Conservation (phyloP, 2,113 vertebrate genomes). For the Spilogale gracilis region DNA sequence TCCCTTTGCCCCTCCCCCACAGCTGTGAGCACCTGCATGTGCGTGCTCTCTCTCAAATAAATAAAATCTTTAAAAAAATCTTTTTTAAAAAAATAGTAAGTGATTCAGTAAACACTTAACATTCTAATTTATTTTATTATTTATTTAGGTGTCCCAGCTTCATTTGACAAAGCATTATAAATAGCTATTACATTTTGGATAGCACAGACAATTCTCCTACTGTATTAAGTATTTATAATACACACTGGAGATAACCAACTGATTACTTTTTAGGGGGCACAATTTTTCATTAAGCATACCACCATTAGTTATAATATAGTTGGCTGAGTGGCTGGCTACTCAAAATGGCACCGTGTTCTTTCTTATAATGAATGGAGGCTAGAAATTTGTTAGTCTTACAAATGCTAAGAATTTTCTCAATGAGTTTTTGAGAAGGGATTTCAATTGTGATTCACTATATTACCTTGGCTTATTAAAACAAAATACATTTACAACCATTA, state of each 20-base stretch:
- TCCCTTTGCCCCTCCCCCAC: neutral
- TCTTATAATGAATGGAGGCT: neutral
- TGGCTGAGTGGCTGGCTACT: neutral
- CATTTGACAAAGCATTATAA: slow-evolving; percentile 33
- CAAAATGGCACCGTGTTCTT: neutral
- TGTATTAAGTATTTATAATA: slow-evolving; percentile 36
- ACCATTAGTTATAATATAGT: neutral
- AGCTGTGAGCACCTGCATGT: neutral
- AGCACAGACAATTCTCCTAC: neutral
- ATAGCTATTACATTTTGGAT: slow-evolving; percentile 29
- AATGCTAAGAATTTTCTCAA: slow-evolving; percentile 32
- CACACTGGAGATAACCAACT: neutral
- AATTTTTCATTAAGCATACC: neutral
- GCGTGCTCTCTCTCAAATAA: neutral
- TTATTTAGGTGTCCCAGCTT: slow-evolving; percentile 47
- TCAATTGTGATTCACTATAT: neutral
- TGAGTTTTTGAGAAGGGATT: neutral
- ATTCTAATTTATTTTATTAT: slow-evolving; percentile 53
- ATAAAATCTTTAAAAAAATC: neutral
- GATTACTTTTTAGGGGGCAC: slow-evolving; percentile 21
- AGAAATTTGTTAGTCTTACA: neutral
- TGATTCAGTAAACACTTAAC: slow-evolving; percentile 23
- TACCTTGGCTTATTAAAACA: slow-evolving; percentile 18
- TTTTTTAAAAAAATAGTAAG: neutral
- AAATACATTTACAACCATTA: slow-evolving; percentile 23